Base-by-base conservation (phyloP, 2,113 vertebrate species). In the Entomyzon cyanotis region DNA sequence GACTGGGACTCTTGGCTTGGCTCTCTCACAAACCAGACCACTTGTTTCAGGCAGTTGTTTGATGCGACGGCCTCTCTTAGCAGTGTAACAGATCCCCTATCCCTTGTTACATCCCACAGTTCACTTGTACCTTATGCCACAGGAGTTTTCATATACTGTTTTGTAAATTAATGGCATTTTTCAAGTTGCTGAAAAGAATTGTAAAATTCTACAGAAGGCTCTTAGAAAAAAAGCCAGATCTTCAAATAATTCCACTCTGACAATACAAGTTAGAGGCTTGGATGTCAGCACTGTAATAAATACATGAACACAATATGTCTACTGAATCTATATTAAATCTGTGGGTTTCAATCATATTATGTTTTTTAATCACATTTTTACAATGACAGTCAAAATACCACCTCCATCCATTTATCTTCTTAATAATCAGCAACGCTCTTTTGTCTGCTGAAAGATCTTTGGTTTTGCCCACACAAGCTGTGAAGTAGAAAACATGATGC, bases 241-340 rank as follows among this genome's bases (percentile, higher is more conserved):
- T 95, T 77, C 52, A 88, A 92, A 62, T 73, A 67, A 94, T 59
- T 79, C 47, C 41, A 53, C 28, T 81, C 39, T 87, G 58, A 59
- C 37, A 89, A 85, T 24, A 63, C 13, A 83, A 89, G 37, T 46
- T 49, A 58, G 30, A 93, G 13, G 39, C 52, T 50, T 49, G 53
- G 53, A 68, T 69, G 33, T n/a, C 81, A 79, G 55, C 58, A 60
- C 83, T 82, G 30, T 70, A 91, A 94, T 91, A 95, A 94, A 84
- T 71, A 76, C 0, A 4, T 25, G n/a, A 92, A 56, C 41, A 41
- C 69, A 82, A 42, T 50, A 59, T 8, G 24, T 59, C 87, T 67
- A 70, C 71, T 25, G 39, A 63, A 97, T 95, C 96, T 95, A 91
- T 95, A 97, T 96, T 94, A 96, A 95, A 95, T 96, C 96, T 88